A percentile compares a stretch with the other conserved stretches of the same genome.
phyloP scores from a whole-genome alignment of 2,888 invertebrate species.

The Graphium colonna region DNA sequence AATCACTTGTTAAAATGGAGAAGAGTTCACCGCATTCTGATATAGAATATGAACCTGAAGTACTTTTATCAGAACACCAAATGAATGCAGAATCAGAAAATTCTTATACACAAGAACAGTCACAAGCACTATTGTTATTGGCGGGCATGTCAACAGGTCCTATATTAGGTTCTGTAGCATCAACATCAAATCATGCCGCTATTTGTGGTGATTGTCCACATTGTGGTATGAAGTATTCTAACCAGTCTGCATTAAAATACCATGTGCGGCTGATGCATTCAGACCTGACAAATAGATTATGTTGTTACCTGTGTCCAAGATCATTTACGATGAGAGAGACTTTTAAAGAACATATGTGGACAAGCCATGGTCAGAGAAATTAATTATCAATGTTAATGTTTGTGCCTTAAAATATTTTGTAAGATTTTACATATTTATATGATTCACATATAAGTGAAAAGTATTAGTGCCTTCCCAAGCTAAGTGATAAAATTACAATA shows the following conservation, averaged over 20 bases:
- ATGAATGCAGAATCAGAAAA: conserved; percentile 60
- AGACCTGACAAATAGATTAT: conserved; percentile 83
- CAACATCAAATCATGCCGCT: conserved; percentile 73
- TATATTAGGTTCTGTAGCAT: conserved; percentile 52
- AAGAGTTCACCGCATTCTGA: conserved; percentile 71
- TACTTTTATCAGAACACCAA: conserved; percentile 69
- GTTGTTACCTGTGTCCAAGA: conserved; percentile 84
- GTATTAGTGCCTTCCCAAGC: conserved; percentile 17
- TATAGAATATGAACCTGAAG: conserved; percentile 71
- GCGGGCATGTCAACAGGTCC: conserved; percentile 66
- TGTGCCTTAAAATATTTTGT: conserved; percentile 53
- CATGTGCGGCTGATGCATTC: conserved; percentile 85
- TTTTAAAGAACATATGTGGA: conserved; percentile 85
- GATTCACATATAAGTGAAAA: conserved; percentile 1
- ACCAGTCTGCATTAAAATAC: conserved; percentile 85
- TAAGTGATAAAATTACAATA: conserved; percentile 4
- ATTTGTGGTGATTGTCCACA: conserved; percentile 84
- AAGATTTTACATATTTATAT: conserved; percentile 4
- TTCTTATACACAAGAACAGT: conserved; percentile 58
- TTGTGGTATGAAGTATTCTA: conserved; percentile 84
- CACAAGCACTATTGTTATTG: conserved; percentile 58
- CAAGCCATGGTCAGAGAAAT: conserved; percentile 82
- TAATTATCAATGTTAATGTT: conserved; percentile 43
- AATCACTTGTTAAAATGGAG: conserved; percentile 62
- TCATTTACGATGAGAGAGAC: conserved; percentile 85